These are phyloP conservation scores for Trissoscelio sp. DNA, from an alignment of 2,888 invertebrate species.

Conservation along the genomic window DNA sequence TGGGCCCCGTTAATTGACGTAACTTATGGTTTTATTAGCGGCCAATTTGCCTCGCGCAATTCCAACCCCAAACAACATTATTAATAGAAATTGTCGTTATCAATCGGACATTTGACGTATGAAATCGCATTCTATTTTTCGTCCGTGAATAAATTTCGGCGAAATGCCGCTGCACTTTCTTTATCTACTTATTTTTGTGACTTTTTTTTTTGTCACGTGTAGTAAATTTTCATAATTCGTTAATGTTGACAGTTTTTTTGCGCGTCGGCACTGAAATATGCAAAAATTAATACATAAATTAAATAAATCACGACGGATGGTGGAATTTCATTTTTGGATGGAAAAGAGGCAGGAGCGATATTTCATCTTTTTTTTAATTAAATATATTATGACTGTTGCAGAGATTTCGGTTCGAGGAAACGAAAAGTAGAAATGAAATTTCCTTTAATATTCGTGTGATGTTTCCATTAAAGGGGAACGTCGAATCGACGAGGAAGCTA, in stretches of 20 bases:
- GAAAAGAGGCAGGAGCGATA: conserved; percentile 18
- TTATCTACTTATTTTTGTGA: background rate
- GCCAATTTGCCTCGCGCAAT: conserved; percentile 7
- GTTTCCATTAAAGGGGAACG: conserved; percentile 56
- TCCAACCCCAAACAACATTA: conserved; percentile 15
- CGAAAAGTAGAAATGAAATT: conserved; percentile 58
- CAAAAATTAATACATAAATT: conserved; percentile 39
- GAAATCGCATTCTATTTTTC: no score
- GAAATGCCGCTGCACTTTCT: background rate
- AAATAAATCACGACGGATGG: conserved; percentile 30
- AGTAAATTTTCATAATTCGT: conserved; percentile 43
- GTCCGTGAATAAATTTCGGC: background rate
- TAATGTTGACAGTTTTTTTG: conserved; percentile 40
- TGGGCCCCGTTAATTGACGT: conserved; percentile 48
- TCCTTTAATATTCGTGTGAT: conserved; percentile 61
- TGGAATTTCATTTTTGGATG: conserved; percentile 27
- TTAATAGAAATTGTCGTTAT: conserved; percentile 35
- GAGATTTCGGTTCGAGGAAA: conserved; percentile 50
- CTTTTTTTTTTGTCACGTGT: background rate
- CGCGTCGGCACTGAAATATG: conserved; percentile 16
- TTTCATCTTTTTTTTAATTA: conserved; percentile 53
- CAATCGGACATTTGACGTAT: conserved; percentile 16
- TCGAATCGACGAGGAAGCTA: conserved; percentile 49
- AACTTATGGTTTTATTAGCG: conserved; percentile 47
- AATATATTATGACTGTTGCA: conserved; percentile 49